These are phyloP conservation scores for Eristalis pertinax DNA, from an alignment of 2,888 invertebrate species.

Conservation along the genomic window DNA sequence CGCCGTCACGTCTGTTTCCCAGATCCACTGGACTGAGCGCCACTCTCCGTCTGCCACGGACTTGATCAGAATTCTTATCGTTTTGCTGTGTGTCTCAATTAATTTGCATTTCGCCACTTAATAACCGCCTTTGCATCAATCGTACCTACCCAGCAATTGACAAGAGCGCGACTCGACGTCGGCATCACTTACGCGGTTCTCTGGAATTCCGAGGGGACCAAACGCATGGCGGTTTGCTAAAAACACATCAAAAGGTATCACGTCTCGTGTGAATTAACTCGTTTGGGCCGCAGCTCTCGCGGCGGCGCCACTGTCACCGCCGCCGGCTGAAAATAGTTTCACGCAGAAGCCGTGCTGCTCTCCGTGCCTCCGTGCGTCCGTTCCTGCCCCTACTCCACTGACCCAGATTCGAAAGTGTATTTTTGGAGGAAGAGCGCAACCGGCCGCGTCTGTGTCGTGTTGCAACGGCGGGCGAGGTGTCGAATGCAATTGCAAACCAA, in stretches of 20 bases:
- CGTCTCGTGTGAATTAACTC: neutral
- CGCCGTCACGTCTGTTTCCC: neutral
- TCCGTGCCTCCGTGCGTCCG: neutral
- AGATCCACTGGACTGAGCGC: neutral
- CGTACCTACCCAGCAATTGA: neutral
- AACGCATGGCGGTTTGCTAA: neutral
- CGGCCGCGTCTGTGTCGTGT: neutral
- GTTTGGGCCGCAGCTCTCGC: neutral
- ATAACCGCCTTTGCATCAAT: constrained; percentile 33
- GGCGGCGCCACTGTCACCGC: neutral
- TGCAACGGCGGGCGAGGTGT: neutral
- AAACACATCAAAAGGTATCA: neutral
- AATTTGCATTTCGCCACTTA: constrained; percentile 56
- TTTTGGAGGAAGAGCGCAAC: neutral
- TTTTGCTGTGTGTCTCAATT: constrained; percentile 36
- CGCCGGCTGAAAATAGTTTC: neutral
- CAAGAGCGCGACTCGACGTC: constrained; percentile 14
- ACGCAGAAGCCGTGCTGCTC: neutral
- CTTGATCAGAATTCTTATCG: constrained; percentile 45
- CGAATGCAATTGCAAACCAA: neutral
- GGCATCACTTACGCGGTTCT: neutral
- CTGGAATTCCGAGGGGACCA: neutral
- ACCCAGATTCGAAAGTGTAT: neutral
- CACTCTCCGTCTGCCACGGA: neutral
- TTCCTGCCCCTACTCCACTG: neutral